Base-by-base conservation (phyloP, 2,888 invertebrate genomes). In the Pantelozetes paolii region DNA sequence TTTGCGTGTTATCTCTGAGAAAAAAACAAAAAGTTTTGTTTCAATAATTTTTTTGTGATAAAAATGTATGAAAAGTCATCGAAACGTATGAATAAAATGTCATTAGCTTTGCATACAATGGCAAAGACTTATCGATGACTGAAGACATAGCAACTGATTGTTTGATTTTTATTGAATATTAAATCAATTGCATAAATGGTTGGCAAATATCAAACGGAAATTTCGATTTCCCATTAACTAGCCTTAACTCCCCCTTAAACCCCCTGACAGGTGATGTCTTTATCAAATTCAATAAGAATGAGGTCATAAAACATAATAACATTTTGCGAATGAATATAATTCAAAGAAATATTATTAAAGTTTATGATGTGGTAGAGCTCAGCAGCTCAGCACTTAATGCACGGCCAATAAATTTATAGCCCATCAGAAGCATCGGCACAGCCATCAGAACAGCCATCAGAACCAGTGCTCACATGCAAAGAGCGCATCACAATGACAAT, bases 291-390 rank as follows among this genome's bases (percentile, higher is more conserved):
- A 62, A 62, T 62, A 32, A 62, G 30, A 67, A 42, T 67, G 40
- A 67, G 67, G 67, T 67, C 67, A 67, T 67, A 67, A 18, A 20
- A 42, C n/a, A 62, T 26, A 26, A 26, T 62, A 36, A 36, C 32
- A 62, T 62, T 59, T 23, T 67, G 6, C 11, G 11, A 67, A 67
- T 67, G 42, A 67, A 67, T 67, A 67, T 67, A 23, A 67, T 67
- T 67, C 67, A 67, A 67, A 36, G 23, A 67, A 40, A 64, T 64
- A 32, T 67, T 40, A 67, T 67, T 67, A 67, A 20, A 42, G 40
- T 40, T 67, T 67, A 67, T 67, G 32, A 67, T 67, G 67, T 67
- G 67, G 40, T 32, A 67, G 67, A 40, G 40, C 15, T 64, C 59
- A 36, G 36, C 9, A 36, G 36, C 45, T 45, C 45, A 45, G 32